Evolutionary conservation across 2,888 invertebrate species (phyloP).

Genomic region (Dryocosmus kuriphilus): DNA sequence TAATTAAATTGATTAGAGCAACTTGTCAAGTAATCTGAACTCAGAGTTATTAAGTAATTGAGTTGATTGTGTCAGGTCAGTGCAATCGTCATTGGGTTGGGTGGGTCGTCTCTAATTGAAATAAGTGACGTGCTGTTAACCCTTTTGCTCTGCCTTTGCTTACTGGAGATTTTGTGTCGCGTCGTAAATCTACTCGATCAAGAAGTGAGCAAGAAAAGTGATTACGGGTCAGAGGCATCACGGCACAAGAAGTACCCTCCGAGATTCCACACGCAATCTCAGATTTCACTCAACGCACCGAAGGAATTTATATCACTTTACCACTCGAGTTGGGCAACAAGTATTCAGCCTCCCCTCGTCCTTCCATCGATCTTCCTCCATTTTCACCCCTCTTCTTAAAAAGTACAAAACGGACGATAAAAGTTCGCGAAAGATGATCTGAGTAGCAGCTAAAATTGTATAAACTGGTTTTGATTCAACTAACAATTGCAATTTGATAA

Average conservation of each 20-base stretch:
- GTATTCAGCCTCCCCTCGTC: neutral
- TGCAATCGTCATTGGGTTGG: slow-evolving; percentile 20
- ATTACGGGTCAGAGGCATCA: slow-evolving; percentile 32
- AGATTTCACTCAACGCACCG: slow-evolving; percentile 10
- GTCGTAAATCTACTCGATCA: slow-evolving; percentile 34
- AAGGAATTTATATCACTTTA: neutral
- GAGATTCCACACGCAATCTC: slow-evolving; percentile 16
- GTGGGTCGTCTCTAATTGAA: slow-evolving; percentile 45
- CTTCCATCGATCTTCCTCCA: neutral
- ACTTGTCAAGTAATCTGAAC: slow-evolving; percentile 24
- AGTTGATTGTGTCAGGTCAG: slow-evolving; percentile 8
- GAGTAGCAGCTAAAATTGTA: neutral
- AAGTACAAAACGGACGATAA: neutral
- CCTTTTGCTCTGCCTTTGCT: neutral
- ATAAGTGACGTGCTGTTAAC: slow-evolving; percentile 48
- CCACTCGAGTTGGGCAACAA: neutral
- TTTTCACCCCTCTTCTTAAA: neutral
- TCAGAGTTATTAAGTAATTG: slow-evolving; percentile 17
- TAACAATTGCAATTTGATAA: neutral
- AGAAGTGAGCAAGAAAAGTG: slow-evolving; percentile 40
- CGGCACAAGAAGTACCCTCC: slow-evolving; percentile 13
- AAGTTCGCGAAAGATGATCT: neutral
- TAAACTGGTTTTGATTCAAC: neutral
- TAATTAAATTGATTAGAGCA: slow-evolving; percentile 11
- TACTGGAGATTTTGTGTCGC: neutral